Evolutionary conservation across 2,113 vertebrate genomes (phyloP), one percentile per base, ranked within the genome.

Genomic region (Calonectris borealis): DNA sequence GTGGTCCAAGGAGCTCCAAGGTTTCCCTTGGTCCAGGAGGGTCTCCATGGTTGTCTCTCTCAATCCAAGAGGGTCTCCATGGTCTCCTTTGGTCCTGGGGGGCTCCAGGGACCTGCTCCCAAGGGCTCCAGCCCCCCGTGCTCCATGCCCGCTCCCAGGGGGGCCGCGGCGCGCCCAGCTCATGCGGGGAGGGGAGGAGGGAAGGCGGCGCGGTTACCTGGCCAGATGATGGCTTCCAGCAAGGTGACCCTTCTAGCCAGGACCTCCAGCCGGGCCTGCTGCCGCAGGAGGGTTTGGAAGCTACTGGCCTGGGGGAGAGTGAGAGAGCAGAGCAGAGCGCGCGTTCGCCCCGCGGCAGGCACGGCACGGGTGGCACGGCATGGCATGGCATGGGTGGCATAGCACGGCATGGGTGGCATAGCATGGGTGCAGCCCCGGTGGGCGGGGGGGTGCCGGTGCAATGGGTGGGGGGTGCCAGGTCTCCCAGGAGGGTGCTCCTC

Each of bases 171-270:
- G 12, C 32, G 5, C 40, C 78, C 10, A 44, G 94, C 91, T 81
- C 31, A 3, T 19, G 80, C 66, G 0, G 86, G 88, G 62, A 16
- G 19, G 42, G 49, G 58, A 31, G 40, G 3, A 57, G 66, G 65
- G 58, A 17, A 19, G 48, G 46, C 3, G 19, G 26, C 5, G 34
- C 20, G 64, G 61, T 99, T 99, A 99, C 99, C 99, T 99, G 99
- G 99, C 99, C 99, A 99, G 98, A 99, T 99, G 99, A 99, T 99
- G 98, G 99, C 99, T 98, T 99, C 99, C 99, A 99, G 99, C 98
- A 99, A 98, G 98, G 99, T 99, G 99, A 99, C 99, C 98, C 99
- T 99, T 99, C 99, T 99, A 99, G 99, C 99, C 98, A 99, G 99
- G 99, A 99, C 98, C 99, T 99, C 99, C 98, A 99, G 99, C 98